Conservation (phyloP, 2,888 invertebrate genomes). For the Epirrita christyi region DNA sequence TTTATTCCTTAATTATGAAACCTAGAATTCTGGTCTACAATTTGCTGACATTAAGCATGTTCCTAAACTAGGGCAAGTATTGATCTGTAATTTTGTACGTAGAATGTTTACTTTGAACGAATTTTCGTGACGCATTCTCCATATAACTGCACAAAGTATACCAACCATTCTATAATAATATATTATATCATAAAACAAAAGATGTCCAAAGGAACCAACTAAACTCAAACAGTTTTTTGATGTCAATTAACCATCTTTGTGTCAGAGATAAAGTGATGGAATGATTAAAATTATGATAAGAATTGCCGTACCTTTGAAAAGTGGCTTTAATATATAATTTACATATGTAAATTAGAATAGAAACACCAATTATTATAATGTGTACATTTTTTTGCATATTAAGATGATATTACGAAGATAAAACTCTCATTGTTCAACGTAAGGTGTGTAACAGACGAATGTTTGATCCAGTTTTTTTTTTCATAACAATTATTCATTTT, state of each 20-base stretch:
- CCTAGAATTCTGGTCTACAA: no score
- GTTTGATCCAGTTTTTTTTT: constrained; percentile 6
- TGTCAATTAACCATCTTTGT: constrained; percentile 8
- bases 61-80: constrained; percentile 14
- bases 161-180: no score
- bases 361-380: constrained; percentile 38
- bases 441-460: constrained; percentile 11
- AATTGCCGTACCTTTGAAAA: constrained; percentile 28
- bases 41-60: no score
- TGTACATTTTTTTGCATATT: constrained; percentile 35
- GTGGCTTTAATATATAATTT: constrained; percentile 31
- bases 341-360: constrained; percentile 37
- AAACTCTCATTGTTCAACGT: constrained; percentile 21
- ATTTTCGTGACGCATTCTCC: constrained; percentile 15
- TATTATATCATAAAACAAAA: no score
- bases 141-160: no score
- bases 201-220: no score
- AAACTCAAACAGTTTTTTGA: no score
- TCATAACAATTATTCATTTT: constrained; percentile 9
- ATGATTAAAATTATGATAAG: constrained; percentile 28
- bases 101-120: constrained; percentile 5
- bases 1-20: no score
- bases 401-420: constrained; percentile 11
- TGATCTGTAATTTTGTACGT: constrained; percentile 8
- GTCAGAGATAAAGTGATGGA: constrained; percentile 14